Evolutionary conservation across 2,888 invertebrate genomes (phyloP), one percentile per base, ranked within the genome.

Genomic region (Lampropteryx suffumata): DNA sequence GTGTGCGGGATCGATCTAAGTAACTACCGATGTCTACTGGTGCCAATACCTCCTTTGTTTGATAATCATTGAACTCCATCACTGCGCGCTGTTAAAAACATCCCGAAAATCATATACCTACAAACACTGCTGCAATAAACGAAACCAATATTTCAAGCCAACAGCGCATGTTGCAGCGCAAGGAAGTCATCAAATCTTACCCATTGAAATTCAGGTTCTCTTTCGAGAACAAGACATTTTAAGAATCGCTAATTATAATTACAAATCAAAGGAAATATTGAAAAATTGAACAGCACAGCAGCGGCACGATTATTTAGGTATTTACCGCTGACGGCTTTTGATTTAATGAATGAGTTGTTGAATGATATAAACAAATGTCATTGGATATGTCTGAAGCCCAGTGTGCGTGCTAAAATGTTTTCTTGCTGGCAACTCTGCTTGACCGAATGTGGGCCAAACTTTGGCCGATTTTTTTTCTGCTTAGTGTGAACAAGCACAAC

Each of bases 151-250:
- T 57, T 64, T 43, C 17, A 55, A 51, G 55, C 34, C 12, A 45
- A 37, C 43, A 41, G 29, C 39, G 29, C 46, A 54, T 37, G 43
- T 55, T n/a, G n/a, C n/a, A 46, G 44, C 11, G 27, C 37, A 35
- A 46, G 11, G 26, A 39, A 40, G 11, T 12, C 4, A 14, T 33
- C 29, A 50, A 61, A 68, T 67, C 88, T 87, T 84, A 89, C 89
- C 89, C 89, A 87, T 89, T 69, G 79, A 81, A 76, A 71, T 71
- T 84, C 80, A 88, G 80, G 88, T 89, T 81, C 89, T 87, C 89
- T 78, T 76, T 37, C 74, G 89, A 90, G 89, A 89, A 88, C 89
- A 86, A 81, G 69, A 76, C 88, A 87, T 88, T 78, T 65, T 80
- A 64, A 44, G 41, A 63, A 64, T 57, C 44, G 39, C 55, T 55